Conservation (phyloP, 2,888 invertebrate species). For the Argyresthia albistria region DNA sequence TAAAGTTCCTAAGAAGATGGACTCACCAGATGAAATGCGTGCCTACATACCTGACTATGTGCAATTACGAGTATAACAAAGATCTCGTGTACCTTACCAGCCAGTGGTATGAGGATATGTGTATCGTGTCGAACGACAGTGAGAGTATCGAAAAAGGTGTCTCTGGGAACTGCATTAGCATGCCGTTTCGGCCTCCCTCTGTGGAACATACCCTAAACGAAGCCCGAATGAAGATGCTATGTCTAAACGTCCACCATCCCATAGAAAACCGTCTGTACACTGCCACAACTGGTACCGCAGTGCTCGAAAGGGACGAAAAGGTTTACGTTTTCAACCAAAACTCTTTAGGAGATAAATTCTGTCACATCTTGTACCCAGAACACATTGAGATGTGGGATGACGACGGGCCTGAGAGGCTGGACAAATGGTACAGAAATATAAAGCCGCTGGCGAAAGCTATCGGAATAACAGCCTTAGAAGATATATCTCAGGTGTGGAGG, state of each 20-base stretch:
- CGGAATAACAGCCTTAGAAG: constrained; percentile 31
- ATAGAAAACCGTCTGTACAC: constrained; percentile 38
- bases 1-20: constrained; percentile 62
- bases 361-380: constrained; percentile 39
- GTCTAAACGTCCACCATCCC: constrained; percentile 38
- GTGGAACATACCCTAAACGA: constrained; percentile 34
- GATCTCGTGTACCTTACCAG: constrained; percentile 48
- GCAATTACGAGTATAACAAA: constrained; percentile 39
- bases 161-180: constrained; percentile 26
- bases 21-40: constrained; percentile 67
- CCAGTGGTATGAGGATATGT: constrained; percentile 57
- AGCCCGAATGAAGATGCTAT: constrained; percentile 35
- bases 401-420: constrained; percentile 31
- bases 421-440: constrained; percentile 42
- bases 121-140: constrained; percentile 41
- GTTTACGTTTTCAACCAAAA: constrained; percentile 45
- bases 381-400: constrained; percentile 39
- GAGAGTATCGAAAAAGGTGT: constrained; percentile 24
- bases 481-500: constrained; percentile 38
- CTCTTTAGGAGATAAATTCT: constrained; percentile 52
- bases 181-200: constrained; percentile 51
- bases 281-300: constrained; percentile 35
- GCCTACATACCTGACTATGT: constrained; percentile 51
- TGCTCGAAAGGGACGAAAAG: constrained; percentile 35
- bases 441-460: constrained; percentile 23